Evolutionary conservation across 92 coral and sea anemone genomes (phyloP).

Genomic region (Bergia puertoricense): DNA sequence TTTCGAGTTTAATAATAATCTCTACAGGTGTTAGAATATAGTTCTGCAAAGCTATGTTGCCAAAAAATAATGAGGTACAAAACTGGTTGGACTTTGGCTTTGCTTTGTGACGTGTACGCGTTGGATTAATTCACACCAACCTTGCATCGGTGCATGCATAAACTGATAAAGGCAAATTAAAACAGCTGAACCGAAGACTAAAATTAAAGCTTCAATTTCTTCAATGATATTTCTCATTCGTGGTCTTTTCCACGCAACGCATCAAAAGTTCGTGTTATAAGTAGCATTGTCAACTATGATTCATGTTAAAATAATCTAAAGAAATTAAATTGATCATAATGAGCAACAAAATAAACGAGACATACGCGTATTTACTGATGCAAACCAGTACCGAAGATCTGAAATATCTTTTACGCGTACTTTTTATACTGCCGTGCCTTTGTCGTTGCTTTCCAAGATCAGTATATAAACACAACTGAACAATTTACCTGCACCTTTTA

Average conservation of each 20-base stretch:
- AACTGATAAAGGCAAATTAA: not conserved
- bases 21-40: too few species aligned
- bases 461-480: not conserved
- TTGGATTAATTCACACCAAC: not conserved
- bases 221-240: not conserved
- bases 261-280: not conserved
- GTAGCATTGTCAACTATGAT: not conserved
- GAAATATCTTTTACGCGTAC: not conserved
- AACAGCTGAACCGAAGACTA: slow-evolving; percentile 5
- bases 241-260: not conserved
- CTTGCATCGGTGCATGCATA: too few species aligned
- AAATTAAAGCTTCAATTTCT: not conserved
- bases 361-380: not conserved
- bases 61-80: not conserved
- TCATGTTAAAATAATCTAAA: slow-evolving; percentile 2
- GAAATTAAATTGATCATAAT: not conserved
- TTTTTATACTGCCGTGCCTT: not conserved
- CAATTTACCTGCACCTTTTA: not conserved
- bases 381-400: not conserved
- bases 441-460: not conserved
- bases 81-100: slow-evolving; percentile 13
- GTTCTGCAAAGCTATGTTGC: not conserved
- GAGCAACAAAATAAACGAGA: slow-evolving; percentile 2
- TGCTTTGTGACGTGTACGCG: slow-evolving; percentile 24
- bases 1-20: not conserved